phyloP scores from a whole-genome alignment of 1,140 invertebrate genomes.

The Drosophila lacertosa region DNA sequence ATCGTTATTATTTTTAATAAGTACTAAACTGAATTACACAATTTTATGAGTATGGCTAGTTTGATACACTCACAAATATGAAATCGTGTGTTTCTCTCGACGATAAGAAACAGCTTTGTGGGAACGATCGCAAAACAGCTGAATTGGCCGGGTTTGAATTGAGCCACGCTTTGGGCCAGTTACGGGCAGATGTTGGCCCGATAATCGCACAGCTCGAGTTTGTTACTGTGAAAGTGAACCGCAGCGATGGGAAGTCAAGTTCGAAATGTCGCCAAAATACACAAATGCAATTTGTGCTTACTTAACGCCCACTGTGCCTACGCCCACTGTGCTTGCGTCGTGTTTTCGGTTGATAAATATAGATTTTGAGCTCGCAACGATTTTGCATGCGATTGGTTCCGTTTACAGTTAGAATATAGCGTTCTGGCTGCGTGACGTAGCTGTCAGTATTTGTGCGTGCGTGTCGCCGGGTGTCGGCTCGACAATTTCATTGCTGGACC shows the following conservation, averaged over 20 bases:
- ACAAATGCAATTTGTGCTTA: constrained; percentile 7
- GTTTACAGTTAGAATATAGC: constrained; percentile 47
- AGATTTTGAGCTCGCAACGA: constrained; percentile 49
- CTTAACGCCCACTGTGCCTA: not conserved
- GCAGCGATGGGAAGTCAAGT: constrained; percentile 57
- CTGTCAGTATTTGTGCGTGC: constrained; percentile 24
- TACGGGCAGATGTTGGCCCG: not conserved
- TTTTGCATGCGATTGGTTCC: constrained; percentile 52
- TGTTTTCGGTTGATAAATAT: constrained; percentile 39
- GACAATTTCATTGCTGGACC: not conserved
- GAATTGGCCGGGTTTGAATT: constrained; percentile 28
- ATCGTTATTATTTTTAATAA: too few species aligned
- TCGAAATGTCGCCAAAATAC: constrained; percentile 37
- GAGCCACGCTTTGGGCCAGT: constrained; percentile 7
- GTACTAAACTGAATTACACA: not conserved
- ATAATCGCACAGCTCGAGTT: constrained; percentile 2
- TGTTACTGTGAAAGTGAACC: constrained; percentile 38
- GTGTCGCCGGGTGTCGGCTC: not conserved
- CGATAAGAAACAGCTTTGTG: constrained; percentile 53
- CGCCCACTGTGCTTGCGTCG: not conserved
- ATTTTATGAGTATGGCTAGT: not conserved
- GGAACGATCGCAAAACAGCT: constrained; percentile 14
- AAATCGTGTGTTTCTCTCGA: not conserved
- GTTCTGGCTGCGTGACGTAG: constrained; percentile 3
- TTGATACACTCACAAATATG: not conserved